Percentiles rank a stretch among this genome's conserved stretches.
Evolutionary conservation across 1,140 invertebrate genomes (phyloP).

Genomic region (Ylistrum balloti): DNA sequence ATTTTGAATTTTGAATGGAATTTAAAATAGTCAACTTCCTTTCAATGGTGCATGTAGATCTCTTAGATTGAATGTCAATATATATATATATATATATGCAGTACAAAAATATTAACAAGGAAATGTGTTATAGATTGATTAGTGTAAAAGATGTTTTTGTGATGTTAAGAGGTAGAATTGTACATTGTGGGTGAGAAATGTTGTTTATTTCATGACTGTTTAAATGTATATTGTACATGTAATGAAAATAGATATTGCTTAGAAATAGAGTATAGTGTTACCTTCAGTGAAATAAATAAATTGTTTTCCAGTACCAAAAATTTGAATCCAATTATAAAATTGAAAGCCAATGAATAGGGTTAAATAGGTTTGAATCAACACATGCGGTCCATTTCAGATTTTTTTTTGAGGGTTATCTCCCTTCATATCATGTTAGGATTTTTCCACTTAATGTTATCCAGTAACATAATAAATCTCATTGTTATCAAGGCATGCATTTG

Average conservation of each 20-base stretch:
- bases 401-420: too few relatives aligned
- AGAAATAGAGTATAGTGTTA: background rate
- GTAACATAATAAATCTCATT: too few relatives aligned
- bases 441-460: too few relatives aligned
- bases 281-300: background rate
- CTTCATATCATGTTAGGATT: too few relatives aligned
- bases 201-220: slow-evolving; percentile 19
- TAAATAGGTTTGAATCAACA: too few relatives aligned
- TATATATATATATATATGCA: slow-evolving; percentile 10
- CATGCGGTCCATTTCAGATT: too few relatives aligned
- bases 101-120: background rate
- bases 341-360: too few relatives aligned
- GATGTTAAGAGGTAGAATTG: background rate
- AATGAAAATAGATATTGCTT: background rate
- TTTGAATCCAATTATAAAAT: too few relatives aligned
- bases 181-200: slow-evolving; percentile 8
- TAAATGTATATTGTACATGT: background rate
- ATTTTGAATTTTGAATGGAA: slow-evolving; percentile 30
- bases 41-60: background rate
- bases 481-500: too few relatives aligned
- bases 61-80: background rate
- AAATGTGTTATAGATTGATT: background rate
- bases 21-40: background rate
- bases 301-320: background rate
- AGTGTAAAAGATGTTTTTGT: slow-evolving; percentile 36